These are phyloP conservation scores for Tribolium freemani DNA, from an alignment of 2,888 invertebrate species.

Conservation along the genomic window DNA sequence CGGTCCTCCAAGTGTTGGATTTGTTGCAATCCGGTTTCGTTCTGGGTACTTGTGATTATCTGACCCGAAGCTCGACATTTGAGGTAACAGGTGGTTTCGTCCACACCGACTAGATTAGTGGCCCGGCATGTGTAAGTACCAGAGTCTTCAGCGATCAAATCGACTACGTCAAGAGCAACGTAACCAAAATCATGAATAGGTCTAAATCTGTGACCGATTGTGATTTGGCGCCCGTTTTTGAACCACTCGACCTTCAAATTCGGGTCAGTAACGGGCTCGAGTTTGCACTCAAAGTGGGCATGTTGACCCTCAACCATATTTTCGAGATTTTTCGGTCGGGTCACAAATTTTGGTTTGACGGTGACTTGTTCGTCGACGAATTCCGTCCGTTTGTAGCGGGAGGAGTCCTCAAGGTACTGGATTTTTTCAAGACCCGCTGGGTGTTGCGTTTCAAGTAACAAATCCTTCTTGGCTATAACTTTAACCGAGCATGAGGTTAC, in stretches of 20 bases:
- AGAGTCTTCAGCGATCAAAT: constrained; percentile 95
- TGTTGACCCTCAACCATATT: constrained; percentile 91
- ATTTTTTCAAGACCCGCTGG: constrained; percentile 93
- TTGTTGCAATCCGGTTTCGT: constrained; percentile 89
- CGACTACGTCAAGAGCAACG: constrained; percentile 96
- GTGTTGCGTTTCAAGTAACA: constrained; percentile 90
- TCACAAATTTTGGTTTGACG: constrained; percentile 86
- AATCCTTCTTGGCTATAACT: constrained; percentile 90
- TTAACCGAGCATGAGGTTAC: constrained; percentile 92
- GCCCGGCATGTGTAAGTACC: constrained; percentile 95
- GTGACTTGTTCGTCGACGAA: constrained; percentile 87
- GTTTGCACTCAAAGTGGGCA: constrained; percentile 97
- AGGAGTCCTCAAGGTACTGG: constrained; percentile 90
- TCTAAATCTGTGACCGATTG: constrained; percentile 93
- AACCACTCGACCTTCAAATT: constrained; percentile 98
- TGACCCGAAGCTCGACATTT: constrained; percentile 83
- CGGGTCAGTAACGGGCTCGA: constrained; percentile 97
- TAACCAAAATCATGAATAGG: constrained; percentile 99
- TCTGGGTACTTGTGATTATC: constrained; percentile 88
- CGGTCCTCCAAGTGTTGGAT: constrained; percentile 92
- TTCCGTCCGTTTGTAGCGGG: constrained; percentile 86
- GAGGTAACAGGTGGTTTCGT: constrained; percentile 84
- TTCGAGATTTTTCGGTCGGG: constrained; percentile 88
- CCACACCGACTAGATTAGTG: constrained; percentile 89
- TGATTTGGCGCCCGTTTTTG: constrained; percentile 94